phyloP scores from a whole-genome alignment of 2,797 vertebrate genomes.

The Lateolabrax maculatus region DNA sequence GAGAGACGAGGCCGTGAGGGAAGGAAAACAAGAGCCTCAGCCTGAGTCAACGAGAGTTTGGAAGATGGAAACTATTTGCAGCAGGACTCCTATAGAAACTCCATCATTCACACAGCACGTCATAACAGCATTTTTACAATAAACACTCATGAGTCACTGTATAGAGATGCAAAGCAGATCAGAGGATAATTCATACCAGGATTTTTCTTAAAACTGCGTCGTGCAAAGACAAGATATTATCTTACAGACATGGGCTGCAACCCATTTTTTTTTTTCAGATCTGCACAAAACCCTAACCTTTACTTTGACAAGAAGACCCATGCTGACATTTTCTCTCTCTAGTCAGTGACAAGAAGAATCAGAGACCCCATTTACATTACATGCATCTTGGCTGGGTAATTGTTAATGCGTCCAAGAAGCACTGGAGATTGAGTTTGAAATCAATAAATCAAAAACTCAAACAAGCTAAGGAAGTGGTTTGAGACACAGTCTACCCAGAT shows the following conservation, averaged over 20 bases:
- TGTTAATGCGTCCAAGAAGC: not conserved
- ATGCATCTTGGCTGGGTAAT: not conserved
- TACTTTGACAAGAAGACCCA: not conserved
- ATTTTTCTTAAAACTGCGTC: not conserved
- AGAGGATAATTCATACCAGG: constrained; percentile 28
- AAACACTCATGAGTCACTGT: constrained; percentile 40
- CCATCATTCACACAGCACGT: constrained; percentile 52
- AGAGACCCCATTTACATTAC: not conserved
- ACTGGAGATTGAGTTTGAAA: not conserved
- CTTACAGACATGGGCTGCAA: not conserved
- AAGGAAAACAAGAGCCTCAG: constrained; percentile 45
- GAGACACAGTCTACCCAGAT: not conserved
- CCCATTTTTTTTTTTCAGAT: not conserved
- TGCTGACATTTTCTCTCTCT: not conserved
- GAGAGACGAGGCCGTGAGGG: constrained; percentile 26
- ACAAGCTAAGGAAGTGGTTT: not conserved
- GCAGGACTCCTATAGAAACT: constrained; percentile 52
- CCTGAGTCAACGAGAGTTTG: constrained; percentile 11
- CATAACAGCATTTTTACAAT: constrained; percentile 60
- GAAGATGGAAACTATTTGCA: constrained; percentile 70
- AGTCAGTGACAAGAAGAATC: not conserved
- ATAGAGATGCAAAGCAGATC: constrained; percentile 42
- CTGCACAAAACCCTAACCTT: not conserved
- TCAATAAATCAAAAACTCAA: not conserved
- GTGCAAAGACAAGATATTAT: not conserved